Evolutionary conservation across 2,888 invertebrate species (phyloP), one percentile per base, ranked within the genome.

Genomic region (Escarpia spicata): DNA sequence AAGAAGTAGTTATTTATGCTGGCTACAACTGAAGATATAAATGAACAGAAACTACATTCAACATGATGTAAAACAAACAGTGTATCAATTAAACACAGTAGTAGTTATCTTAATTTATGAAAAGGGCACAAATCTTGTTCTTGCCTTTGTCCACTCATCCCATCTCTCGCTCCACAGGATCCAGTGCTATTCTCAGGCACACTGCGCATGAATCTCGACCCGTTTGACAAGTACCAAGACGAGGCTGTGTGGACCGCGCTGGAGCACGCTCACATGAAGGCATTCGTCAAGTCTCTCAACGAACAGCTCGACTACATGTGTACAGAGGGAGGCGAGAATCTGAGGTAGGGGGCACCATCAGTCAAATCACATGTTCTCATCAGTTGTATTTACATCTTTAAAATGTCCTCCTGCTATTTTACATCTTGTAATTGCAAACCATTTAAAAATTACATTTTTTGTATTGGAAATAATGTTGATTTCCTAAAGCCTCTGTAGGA

Each of bases 161-260:
- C n/a, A 19, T 4, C 19, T n/a, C 45, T n/a, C 43, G 0, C 58
- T 91, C 45, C 92, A 31, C 94, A 96, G 96, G 96, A 96, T 93
- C 96, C 96, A n/a, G 96, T 96, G 12, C 93, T 96, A 45, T 96
- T 96, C 94, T 96, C 96, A 91, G 96, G 96, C 9, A 94, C 95
- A 19, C 94, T 96, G 90, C 94, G 96, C 37, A 95, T 96, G 95
- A 96, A 96, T 93, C 94, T 96, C 6, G 96, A 96, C 93, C 96
- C 96, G n/a, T 96, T 96, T 94, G 95, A 95, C 43, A 91, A 94
- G 89, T 95, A 96, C 94, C 94, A 95, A 4, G 96, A 96, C 94
- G 95, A 94, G 43, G 95, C 95, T 15, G 92, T 96, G 9, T 96
- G 96, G 96, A 93, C 93, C 75, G 95, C 96, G 8, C 94, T 96